These are phyloP conservation scores for Monomorium pharaonis DNA, from an alignment of 1,140 invertebrate genomes.

Conservation along the genomic window DNA sequence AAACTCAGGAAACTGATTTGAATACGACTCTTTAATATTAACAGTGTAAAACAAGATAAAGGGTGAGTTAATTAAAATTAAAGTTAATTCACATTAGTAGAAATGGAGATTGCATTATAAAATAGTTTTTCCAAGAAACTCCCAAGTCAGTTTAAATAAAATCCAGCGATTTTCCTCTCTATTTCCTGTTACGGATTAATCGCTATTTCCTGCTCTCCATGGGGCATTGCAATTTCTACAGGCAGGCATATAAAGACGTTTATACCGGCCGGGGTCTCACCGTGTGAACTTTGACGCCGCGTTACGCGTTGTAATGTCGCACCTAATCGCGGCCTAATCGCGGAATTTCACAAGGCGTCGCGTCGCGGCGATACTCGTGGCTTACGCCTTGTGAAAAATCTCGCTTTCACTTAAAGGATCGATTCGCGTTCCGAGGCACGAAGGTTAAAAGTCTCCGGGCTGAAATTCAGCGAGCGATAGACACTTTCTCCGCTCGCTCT, in stretches of 20 bases:
- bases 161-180: background rate
- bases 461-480: conserved; percentile 37
- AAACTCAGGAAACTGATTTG: too few relatives aligned
- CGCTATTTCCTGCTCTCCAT: conserved; percentile 1
- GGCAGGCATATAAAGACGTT: background rate
- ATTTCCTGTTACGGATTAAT: background rate
- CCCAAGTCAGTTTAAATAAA: too few relatives aligned
- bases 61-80: too few relatives aligned
- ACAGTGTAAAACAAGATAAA: too few relatives aligned
- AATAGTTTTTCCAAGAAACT: background rate
- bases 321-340: background rate
- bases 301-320: background rate
- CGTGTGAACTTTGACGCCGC: conserved; percentile 9
- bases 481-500: conserved; percentile 37
- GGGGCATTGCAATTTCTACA: background rate
- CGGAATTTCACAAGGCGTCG: conserved; percentile 12
- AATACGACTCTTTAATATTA: too few relatives aligned
- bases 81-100: too few relatives aligned
- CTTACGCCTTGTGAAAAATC: conserved; percentile 29
- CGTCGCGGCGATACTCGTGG: background rate
- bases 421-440: conserved; percentile 29
- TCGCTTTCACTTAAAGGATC: conserved; percentile 48
- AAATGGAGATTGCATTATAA: too few relatives aligned
- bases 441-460: conserved; percentile 39
- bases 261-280: background rate